Evolutionary conservation across 2,888 invertebrate genomes (phyloP).

Genomic region (Pseudococcus viburni): DNA sequence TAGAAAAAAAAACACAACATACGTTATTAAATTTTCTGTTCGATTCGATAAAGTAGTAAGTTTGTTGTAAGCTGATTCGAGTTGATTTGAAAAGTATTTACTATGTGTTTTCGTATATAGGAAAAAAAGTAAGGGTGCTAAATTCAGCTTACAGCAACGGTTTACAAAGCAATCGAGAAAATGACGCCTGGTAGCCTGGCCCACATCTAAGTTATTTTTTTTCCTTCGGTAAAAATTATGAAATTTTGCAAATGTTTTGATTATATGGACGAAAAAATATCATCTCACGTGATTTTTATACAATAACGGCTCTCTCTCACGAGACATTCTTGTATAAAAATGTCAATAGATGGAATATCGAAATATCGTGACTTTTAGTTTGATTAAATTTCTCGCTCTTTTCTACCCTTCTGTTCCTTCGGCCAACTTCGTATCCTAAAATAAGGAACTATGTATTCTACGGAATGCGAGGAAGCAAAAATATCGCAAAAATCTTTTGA

Average conservation of each 20-base stretch:
- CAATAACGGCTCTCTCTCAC: neutral
- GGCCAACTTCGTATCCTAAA: neutral
- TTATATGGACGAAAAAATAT: neutral
- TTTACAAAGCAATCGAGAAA: slow-evolving; percentile 19
- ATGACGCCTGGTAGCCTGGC: slow-evolving; percentile 1
- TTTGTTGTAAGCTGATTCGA: slow-evolving; percentile 32
- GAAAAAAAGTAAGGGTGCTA: neutral
- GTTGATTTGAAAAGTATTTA: slow-evolving; percentile 36
- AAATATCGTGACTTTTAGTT: slow-evolving; percentile 14
- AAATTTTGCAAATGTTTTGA: slow-evolving; percentile 31
- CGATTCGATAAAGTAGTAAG: slow-evolving; percentile 20
- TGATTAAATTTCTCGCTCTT: slow-evolving; percentile 22
- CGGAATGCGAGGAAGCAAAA: neutral
- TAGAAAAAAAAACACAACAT: slow-evolving; percentile 13
- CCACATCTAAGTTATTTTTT: neutral
- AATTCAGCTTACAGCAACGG: neutral
- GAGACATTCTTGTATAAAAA: neutral
- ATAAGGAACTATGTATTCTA: neutral
- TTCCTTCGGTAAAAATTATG: neutral
- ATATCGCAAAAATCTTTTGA: slow-evolving; percentile 29
- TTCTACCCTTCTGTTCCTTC: neutral
- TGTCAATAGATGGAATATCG: neutral
- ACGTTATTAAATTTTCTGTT: slow-evolving; percentile 40
- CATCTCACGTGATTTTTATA: slow-evolving; percentile 12
- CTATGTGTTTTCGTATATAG: neutral